Percentiles rank a stretch among this genome's conserved stretches.
Conservation (phyloP, 2,888 invertebrate species). For the Lycophotia porphyrea region DNA sequence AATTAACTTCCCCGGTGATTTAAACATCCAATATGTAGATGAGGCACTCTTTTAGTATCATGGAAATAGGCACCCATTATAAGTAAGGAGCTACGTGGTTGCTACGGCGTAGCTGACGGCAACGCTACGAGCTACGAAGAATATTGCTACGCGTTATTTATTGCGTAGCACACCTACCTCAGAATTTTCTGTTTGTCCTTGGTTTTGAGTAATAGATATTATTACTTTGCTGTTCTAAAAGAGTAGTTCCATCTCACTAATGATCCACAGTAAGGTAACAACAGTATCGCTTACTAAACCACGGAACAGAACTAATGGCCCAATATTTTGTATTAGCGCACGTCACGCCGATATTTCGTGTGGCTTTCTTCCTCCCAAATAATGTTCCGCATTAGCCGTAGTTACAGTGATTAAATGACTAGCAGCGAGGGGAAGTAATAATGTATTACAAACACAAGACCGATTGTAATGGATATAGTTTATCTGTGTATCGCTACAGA, state of each 20-base stretch:
- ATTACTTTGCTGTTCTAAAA: constrained; percentile 6
- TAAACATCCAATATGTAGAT: constrained; percentile 26
- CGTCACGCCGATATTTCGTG: constrained; percentile 82
- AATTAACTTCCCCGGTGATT: constrained; percentile 20
- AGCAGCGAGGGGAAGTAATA: constrained; percentile 81
- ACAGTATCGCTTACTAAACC: constrained; percentile 50
- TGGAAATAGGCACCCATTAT: constrained; percentile 26
- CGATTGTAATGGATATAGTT: constrained; percentile 68
- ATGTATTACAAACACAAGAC: constrained; percentile 76
- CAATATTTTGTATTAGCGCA: constrained; percentile 83
- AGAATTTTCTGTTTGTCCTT: neutral
- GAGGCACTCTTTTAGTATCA: constrained; percentile 31
- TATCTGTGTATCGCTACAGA: constrained; percentile 38
- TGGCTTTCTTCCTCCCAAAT: constrained; percentile 85
- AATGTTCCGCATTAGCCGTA: constrained; percentile 87
- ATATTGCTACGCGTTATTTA: constrained; percentile 12
- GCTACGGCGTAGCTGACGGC: constrained; percentile 35
- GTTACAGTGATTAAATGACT: constrained; percentile 89
- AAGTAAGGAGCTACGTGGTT: constrained; percentile 18
- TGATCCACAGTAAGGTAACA: constrained; percentile 37
- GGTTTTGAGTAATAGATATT: neutral
- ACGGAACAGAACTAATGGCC: constrained; percentile 69
- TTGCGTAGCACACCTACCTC: neutral
- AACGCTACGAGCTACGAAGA: constrained; percentile 19
- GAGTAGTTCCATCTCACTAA: constrained; percentile 35